phyloP scores from a whole-genome alignment of 1,140 invertebrate genomes.

The Calycopis cecrops region DNA sequence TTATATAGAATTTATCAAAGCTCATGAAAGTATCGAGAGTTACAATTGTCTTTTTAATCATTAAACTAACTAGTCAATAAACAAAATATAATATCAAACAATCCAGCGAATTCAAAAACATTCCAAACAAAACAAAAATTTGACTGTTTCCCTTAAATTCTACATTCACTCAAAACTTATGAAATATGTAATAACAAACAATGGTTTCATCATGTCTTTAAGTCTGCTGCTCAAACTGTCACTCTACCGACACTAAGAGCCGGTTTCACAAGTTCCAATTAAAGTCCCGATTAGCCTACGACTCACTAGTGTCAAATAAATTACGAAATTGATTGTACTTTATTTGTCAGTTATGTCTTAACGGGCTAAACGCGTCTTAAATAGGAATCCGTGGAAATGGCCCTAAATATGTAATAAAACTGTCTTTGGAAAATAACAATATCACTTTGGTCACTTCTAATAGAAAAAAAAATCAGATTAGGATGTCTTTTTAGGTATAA shows the following conservation, averaged over 20 bases:
- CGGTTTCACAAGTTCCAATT: no score
- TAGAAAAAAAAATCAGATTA: slow-evolving; percentile 14
- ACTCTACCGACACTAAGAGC: slow-evolving; percentile 22
- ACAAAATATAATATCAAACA: slow-evolving; percentile 27
- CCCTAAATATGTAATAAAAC: slow-evolving; percentile 20
- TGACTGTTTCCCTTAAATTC: slow-evolving; percentile 33
- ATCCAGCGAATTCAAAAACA: slow-evolving; percentile 25
- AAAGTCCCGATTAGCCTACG: no score
- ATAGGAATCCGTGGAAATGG: no score
- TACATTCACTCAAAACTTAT: slow-evolving; percentile 61
- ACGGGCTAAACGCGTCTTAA: no score
- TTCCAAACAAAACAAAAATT: slow-evolving; percentile 19
- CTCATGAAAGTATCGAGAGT: slow-evolving; percentile 65
- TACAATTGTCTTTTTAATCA: slow-evolving; percentile 68
- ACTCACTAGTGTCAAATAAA: no score
- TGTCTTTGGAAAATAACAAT: slow-evolving; percentile 28
- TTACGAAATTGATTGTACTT: no score
- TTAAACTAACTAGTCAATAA: slow-evolving; percentile 42
- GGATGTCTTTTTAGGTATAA: slow-evolving; percentile 22
- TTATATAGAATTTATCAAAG: slow-evolving; percentile 66
- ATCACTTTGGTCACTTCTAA: slow-evolving; percentile 29
- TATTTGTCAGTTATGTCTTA: no score
- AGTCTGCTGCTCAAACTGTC: slow-evolving; percentile 55
- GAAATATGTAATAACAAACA: slow-evolving; percentile 42
- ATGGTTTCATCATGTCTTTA: slow-evolving; percentile 61